Evolutionary conservation across 1,140 invertebrate species (phyloP).

Genomic region (Diorhabda sublineata): DNA sequence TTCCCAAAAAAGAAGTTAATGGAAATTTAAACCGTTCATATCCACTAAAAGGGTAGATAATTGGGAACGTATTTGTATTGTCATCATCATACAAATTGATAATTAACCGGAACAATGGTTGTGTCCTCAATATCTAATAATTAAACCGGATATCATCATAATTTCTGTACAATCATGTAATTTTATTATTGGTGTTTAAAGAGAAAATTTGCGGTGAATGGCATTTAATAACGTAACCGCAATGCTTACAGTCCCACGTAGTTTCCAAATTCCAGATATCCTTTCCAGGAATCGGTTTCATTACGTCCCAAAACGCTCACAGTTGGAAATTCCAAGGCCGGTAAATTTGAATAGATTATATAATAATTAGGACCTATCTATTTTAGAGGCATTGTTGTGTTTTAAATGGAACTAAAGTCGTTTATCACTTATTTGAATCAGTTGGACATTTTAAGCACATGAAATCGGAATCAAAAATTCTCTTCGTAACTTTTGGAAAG

Average conservation of each 20-base stretch:
- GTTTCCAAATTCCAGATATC: neutral
- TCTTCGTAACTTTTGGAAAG: too few relatives aligned
- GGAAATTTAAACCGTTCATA: too few relatives aligned
- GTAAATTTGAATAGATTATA: neutral
- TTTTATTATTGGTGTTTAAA: neutral
- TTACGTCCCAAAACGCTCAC: neutral
- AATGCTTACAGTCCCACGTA: constrained; percentile 1
- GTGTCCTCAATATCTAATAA: neutral
- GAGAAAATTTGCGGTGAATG: neutral
- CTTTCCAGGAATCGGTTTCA: neutral
- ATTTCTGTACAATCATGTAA: constrained; percentile 2
- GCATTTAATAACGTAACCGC: neutral
- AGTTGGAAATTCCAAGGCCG: neutral
- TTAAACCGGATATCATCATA: neutral
- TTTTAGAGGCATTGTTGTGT: neutral
- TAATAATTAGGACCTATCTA: constrained; percentile 1
- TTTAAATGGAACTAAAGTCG: neutral
- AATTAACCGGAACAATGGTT: neutral
- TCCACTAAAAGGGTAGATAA: too few relatives aligned
- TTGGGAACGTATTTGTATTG: too few relatives aligned
- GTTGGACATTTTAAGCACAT: too few relatives aligned
- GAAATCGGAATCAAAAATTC: too few relatives aligned
- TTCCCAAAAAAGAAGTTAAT: too few relatives aligned
- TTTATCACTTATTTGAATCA: neutral
- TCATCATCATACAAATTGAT: too few relatives aligned